Conservation (phyloP, 2,113 vertebrate genomes). For the Bubo blakistoni region DNA sequence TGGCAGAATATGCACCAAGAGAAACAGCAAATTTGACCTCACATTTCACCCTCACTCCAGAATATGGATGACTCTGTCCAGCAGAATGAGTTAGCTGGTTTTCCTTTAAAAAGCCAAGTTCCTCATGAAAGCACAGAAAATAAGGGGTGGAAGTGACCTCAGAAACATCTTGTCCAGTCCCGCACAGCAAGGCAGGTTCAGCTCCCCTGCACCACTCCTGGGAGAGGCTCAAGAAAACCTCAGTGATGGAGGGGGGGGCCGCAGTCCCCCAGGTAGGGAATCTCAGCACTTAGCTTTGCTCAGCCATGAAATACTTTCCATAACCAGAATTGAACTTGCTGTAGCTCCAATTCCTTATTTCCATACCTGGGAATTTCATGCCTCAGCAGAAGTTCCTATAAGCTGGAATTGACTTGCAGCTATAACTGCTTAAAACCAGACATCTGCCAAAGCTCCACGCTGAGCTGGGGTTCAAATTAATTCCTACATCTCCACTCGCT, state of each 20-base stretch:
- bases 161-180: neutral
- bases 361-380: neutral
- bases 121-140: neutral
- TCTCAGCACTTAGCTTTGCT: neutral
- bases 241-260: accelerated
- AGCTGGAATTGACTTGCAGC: neutral
- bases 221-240: neutral
- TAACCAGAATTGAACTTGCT: neutral
- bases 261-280: neutral
- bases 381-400: neutral
- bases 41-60: neutral
- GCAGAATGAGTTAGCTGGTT: neutral
- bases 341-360: neutral
- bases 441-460: neutral
- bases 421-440: neutral
- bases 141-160: neutral
- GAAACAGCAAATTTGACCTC: neutral
- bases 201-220: neutral
- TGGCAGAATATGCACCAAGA: neutral
- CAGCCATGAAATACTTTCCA: neutral
- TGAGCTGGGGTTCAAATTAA: neutral
- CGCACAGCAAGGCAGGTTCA: neutral
- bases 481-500: neutral
- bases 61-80: neutral
- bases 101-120: neutral